Evolutionary conservation across 2,888 invertebrate genomes (phyloP), one percentile per base, ranked within the genome.

Genomic region (Tetrapedia diversipes): DNA sequence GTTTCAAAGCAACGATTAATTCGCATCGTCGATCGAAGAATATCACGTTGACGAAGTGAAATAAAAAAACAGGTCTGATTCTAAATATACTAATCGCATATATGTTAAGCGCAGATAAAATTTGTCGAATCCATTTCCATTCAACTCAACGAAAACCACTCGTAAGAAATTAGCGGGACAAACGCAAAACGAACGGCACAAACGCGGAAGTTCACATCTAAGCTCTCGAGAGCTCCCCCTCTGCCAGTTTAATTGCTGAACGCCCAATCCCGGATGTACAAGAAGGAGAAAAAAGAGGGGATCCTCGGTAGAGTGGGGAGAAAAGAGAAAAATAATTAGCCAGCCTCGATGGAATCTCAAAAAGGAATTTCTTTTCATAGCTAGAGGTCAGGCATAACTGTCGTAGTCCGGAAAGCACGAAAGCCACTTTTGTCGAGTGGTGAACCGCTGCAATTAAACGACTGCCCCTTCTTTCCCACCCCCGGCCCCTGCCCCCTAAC

Each of bases 361-460:
- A 59, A 68, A 47, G 63, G 57, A 68, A 71, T 68, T 61, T 66
- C 64, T 64, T 77, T 77, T 68, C 68, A 64, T 59, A 37, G 67
- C 57, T 34, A 41, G 51, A 43, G 68, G 75, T 77, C 77, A 75
- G 66, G 70, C 57, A 77, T 77, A 64, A 69, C 66, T 57, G 74
- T 74, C 69, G 77, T 72, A 67, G 56, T 65, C 77, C 77, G 63
- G 72, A 70, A 76, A 67, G 61, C 68, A 81, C 63, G 70, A 80
- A 71, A 80, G 80, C 83, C 77, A 77, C 80, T 82, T 66, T 68
- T 61, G 77, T 76, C 83, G 63, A 83, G 81, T 81, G 68, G 75
- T 43, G 79, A 71, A 77, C 83, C 84, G 80, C 77, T 79, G 86
- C 86, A 85, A 85, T 85, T 85, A 85, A 86, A 69, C 77, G 76